A percentile compares a stretch with the other conserved stretches of the same genome.
Conservation (phyloP, 2,797 vertebrate species). For the Galago senegalensis region DNA sequence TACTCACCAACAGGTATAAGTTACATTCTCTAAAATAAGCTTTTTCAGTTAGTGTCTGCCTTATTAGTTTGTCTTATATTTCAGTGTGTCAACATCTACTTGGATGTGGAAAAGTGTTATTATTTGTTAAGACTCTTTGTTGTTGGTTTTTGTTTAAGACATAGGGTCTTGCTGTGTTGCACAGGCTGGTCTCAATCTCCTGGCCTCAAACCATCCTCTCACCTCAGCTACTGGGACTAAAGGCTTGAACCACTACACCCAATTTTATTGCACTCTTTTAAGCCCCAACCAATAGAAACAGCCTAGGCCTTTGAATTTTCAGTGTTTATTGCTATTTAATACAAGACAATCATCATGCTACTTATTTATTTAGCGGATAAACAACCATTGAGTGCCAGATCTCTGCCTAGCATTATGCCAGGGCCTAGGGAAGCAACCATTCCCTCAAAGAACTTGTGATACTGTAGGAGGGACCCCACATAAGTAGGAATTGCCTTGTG, state of each 20-base stretch:
- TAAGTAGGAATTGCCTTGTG: not conserved
- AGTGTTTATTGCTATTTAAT: slow-evolving; percentile 11
- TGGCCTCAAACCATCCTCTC: not conserved
- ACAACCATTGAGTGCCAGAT: not conserved
- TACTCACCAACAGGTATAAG: not conserved
- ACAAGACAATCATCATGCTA: not conserved
- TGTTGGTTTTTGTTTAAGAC: not conserved
- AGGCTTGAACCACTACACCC: not conserved
- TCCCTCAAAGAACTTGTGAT: not conserved
- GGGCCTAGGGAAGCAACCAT: not conserved
- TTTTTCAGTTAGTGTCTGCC: slow-evolving; percentile 6
- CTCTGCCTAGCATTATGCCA: not conserved
- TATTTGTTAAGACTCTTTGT: not conserved
- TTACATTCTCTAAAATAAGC: not conserved
- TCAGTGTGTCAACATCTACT: not conserved
- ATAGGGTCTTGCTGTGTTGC: not conserved
- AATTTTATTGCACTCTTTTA: not conserved
- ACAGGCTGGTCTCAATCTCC: not conserved
- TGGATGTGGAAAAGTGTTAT: not conserved
- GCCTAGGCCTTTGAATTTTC: not conserved
- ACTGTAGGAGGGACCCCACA: not conserved
- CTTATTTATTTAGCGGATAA: slow-evolving; percentile 14
- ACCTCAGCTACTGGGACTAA: not conserved
- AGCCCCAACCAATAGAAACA: not conserved
- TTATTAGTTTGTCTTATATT: slow-evolving; percentile 37